Evolutionary conservation across 2,113 vertebrate genomes (phyloP).

Genomic region (Xenus cinereus): DNA sequence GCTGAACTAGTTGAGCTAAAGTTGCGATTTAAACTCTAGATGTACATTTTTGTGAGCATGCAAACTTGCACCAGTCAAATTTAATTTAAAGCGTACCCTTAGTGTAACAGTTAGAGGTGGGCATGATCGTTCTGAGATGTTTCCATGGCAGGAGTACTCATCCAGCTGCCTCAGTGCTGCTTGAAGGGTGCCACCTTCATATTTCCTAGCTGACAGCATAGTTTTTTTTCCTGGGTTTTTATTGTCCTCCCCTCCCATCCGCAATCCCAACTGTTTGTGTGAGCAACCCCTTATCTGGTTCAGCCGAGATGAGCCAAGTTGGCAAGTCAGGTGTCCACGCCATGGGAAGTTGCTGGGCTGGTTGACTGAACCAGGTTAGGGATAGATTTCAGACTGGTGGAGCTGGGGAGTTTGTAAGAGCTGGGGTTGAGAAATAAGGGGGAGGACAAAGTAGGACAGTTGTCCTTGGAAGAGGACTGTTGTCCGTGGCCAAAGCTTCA

Average conservation of each 20-base stretch:
- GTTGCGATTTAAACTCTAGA: neutral
- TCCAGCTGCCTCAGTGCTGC: neutral
- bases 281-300: neutral
- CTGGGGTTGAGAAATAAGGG: neutral
- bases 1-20: neutral
- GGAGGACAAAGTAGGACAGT: fast-evolving
- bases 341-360: neutral
- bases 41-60: fast-evolving
- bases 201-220: neutral
- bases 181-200: neutral
- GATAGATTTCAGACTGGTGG: neutral
- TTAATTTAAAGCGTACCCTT: neutral
- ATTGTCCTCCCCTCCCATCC: neutral
- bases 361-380: neutral
- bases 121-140: neutral
- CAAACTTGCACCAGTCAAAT: neutral
- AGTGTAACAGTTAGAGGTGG: neutral
- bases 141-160: neutral
- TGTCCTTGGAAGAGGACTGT: neutral
- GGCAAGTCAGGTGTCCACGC: neutral
- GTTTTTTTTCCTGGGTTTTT: neutral
- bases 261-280: neutral
- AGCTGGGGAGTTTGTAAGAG: neutral
- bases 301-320: neutral
- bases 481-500: neutral